These are phyloP conservation scores for Colaptes auratus DNA, from an alignment of 2,113 vertebrate genomes.

Conservation along the genomic window DNA sequence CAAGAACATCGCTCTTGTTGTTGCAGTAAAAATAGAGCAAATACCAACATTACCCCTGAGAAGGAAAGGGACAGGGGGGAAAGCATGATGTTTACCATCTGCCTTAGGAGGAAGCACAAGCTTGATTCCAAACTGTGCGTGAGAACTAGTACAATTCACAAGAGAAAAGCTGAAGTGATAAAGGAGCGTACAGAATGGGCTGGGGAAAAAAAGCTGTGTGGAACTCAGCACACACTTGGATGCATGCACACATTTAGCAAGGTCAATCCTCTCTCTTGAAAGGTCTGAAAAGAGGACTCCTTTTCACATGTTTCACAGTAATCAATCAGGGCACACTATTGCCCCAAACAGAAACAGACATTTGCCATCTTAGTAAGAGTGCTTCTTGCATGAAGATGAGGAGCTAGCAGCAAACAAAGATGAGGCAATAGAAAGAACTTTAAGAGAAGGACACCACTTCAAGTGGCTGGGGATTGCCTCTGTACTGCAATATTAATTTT, in stretches of 20 bases:
- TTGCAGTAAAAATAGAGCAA: background rate
- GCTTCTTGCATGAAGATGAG: background rate
- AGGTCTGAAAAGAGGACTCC: slow-evolving; percentile 19
- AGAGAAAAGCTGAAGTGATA: background rate
- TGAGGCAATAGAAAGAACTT: background rate
- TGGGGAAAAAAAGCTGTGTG: background rate
- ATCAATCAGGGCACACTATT: background rate
- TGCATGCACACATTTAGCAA: background rate
- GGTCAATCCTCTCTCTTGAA: background rate
- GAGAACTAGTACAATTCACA: background rate
- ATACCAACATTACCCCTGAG: background rate
- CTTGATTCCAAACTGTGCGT: background rate
- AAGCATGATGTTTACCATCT: background rate
- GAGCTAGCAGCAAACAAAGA: background rate
- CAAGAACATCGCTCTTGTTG: background rate
- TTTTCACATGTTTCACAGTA: background rate
- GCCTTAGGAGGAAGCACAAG: background rate
- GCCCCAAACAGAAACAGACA: background rate
- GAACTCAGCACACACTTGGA: background rate
- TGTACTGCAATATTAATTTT: background rate
- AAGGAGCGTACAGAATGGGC: background rate
- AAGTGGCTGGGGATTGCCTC: background rate
- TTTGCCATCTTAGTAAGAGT: background rate
- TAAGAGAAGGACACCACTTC: background rate
- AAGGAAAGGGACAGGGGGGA: background rate